Base-by-base conservation (phyloP, 2,113 vertebrate species). In the Gasterosteus aculeatus region DNA sequence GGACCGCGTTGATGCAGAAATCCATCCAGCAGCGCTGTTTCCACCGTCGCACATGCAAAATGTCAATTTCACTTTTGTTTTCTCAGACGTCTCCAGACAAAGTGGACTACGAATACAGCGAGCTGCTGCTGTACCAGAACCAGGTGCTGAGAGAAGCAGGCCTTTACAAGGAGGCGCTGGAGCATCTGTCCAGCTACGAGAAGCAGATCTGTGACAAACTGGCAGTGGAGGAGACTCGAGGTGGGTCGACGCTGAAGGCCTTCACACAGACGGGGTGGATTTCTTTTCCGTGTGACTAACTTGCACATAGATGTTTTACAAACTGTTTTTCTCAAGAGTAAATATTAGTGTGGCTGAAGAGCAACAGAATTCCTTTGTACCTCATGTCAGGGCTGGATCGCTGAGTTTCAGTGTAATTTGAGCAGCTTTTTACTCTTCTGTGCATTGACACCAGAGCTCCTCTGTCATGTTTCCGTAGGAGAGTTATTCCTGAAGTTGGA, bases 61-160 rank as follows among this genome's bases (percentile, higher is more conserved):
- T 42, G 38, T 63, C 59, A 15, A 31, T 8, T 41, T 51, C 1
- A 39, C 15, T 46, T 38, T 18, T 61, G 29, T 76, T 11, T 71
- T 1, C 83, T 49, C 83, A 99, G 98, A 98, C 97, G 15, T 98
- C 97, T 59, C 97, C 97, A 78, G 97, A 99, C 92, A 99, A 99
- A 93, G 96, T 99, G 90, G 97, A 99, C 93, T 99, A 98, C 64
- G 97, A 99, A 90, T 99, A 99, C 93, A 99, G 97, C n/a, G 98
- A 99, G 75, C 93, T 99, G 77, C 94, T 99, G 85, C 94, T 99
- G 19, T 99, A 99, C 92, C 98, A 99, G 83, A 99, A 99, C 87
- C 96, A 99, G 93, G 97, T 99, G 62, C 95, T 99, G 38, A 95
- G 97, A 63, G 98, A 99, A 91, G 98, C 97, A 16, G 97, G 95